Evolutionary conservation across 2,888 invertebrate species (phyloP), one percentile per base, ranked within the genome.

Genomic region (Tenthredo livida): DNA sequence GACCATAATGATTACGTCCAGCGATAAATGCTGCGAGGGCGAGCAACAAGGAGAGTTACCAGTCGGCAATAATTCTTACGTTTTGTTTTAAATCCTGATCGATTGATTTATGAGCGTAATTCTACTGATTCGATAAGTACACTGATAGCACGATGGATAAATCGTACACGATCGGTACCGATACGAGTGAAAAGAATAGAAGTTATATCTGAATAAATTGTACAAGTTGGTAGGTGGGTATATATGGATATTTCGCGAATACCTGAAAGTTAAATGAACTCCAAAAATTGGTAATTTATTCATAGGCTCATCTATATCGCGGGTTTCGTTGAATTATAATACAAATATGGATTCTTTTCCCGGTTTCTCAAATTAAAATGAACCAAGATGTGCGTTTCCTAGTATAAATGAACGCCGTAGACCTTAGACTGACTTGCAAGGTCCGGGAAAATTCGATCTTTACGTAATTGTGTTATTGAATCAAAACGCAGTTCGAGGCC

Each of bases 1-100:
- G n/a, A 37, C 40, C 29, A 29, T 33, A 54, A 77, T 33, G 33
- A 40, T 77, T 77, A 77, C 54, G 29, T 54, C 17, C 17, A 3
- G 50, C 29, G 50, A 77, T 54, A 77, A 77, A 77, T 73, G 12
- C 12, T 40, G 21, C 73, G 73, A 43, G 73, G 73, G 73, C 73
- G 43, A 15, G 25, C 25, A 43, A 43, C 40, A 72, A 72, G 5
- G 77, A 77, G 50, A 54, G 54, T 77, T 54, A 77, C 33, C 29
- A 50, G 29, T 40, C 17, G 29, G 77, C 5, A 54, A 7, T 54
- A 50, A 77, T 77, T 54, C 47, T 54, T 54, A 54, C 54, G n/a
- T 29, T 54, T 54, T 77, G 77, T 54, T 29, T 50, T 21, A 17
- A 77, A 77, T 50, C 77, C 33, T 33, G 77, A 17, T 77, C 9